Percentiles rank a stretch among this genome's conserved stretches.
These are phyloP conservation scores for Dexiosoma caninum DNA, from an alignment of 2,888 invertebrate genomes.

Conservation along the genomic window DNA sequence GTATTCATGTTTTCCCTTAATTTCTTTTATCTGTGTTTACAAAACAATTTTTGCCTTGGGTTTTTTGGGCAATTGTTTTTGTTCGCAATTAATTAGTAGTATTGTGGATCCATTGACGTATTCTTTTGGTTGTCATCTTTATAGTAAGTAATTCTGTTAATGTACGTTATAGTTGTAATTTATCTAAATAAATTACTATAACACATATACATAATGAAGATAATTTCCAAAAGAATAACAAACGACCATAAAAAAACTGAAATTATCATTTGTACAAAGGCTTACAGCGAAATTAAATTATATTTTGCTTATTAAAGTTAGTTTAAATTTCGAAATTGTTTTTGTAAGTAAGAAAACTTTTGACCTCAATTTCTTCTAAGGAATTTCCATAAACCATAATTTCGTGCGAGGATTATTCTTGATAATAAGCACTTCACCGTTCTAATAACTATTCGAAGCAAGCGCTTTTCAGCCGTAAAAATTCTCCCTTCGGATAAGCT, in stretches of 20 bases:
- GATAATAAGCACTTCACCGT: too few relatives aligned
- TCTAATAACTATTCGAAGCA: too few relatives aligned
- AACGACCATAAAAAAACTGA: neutral
- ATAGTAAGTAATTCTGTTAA: slow-evolving; percentile 5
- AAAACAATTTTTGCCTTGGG: neutral
- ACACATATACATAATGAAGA: neutral
- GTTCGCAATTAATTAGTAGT: slow-evolving; percentile 3
- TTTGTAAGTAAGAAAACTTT: slow-evolving; percentile 36
- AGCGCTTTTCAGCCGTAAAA: too few relatives aligned
- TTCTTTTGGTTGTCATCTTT: slow-evolving; percentile 22
- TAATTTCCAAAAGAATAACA: neutral
- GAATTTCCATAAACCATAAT: slow-evolving; percentile 52
- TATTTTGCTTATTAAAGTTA: too few relatives aligned
- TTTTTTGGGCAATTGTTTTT: neutral
- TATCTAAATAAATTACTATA: slow-evolving; percentile 40
- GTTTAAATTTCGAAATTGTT: slow-evolving; percentile 10
- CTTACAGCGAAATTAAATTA: slow-evolving; percentile 38
- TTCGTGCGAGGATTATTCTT: neutral
- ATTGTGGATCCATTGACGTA: slow-evolving; percentile 26
- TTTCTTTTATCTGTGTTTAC: slow-evolving; percentile 1
- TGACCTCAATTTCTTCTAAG: slow-evolving; percentile 61
- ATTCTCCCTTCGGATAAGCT: too few relatives aligned
- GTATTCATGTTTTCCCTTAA: neutral
- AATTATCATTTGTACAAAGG: slow-evolving; percentile 10
- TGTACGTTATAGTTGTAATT: slow-evolving; percentile 16